Evolutionary conservation across 2,797 vertebrate genomes (phyloP), one percentile per base, ranked within the genome.

Genomic region (Microctenopoma steveboyesi): DNA sequence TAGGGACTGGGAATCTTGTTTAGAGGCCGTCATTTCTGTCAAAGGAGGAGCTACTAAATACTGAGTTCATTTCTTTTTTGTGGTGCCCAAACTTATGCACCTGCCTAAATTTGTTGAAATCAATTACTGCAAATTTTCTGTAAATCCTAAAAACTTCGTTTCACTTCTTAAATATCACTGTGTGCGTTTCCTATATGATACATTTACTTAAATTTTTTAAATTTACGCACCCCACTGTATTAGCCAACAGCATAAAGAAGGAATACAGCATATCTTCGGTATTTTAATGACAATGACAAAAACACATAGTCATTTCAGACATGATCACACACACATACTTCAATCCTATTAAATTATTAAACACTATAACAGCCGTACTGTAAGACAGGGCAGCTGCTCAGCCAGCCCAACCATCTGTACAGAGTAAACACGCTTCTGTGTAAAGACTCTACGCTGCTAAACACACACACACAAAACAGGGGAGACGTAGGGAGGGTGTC

Each of bases 341-440:
- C 7, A 49, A 56, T 42, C 13, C 18, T 7, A 58, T 43, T 37
- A 14, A 33, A n/a, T 18, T 1, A 49, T 45, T 33, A 16, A 46
- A 47, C 45, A 53, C 52, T 8, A n/a, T 42, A 28, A 57, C 47
- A 28, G 30, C 22, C 4, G n/a, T 16, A 25, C 14, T n/a, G 40
- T 27, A 30, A 3, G 2, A 39, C 37, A 39, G 37, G 46, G 13
- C 3, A 68, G 2, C 35, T 52, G 30, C 39, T 46, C 10, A 52
- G 14, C 28, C 7, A 37, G 39, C 14, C 18, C 58, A 53, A 61
- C 18, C 13, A 71, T 68, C 16, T 3, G 11, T 9, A 54, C 25
- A 18, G 14, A 56, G 51, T 64, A 16, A 42, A 35, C 10, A 18
- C 9, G 2, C 25, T 62, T 78, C 50, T 39, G 33, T 61, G n/a